Evolutionary conservation across 2,797 vertebrate genomes (phyloP), one percentile per base, ranked within the genome.

Genomic region (Sebastes trivittatus): DNA sequence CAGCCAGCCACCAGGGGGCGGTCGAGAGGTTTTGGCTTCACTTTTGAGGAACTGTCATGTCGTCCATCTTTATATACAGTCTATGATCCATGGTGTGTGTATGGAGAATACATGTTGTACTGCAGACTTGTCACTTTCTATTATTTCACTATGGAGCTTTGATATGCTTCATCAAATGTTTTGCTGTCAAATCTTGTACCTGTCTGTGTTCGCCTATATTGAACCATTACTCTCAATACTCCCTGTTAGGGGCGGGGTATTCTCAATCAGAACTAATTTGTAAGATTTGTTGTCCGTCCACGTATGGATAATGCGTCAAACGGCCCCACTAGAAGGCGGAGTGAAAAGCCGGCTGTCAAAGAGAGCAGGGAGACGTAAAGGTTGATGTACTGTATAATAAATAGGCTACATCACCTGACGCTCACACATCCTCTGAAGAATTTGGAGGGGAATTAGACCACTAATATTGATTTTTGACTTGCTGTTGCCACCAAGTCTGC

Each of bases 381-480:
- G 14, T 55, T 54, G 27, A 77, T 70, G 20, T 42, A 16, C 38
- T 42, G 38, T 66, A 60, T 29, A 22, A 55, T 11, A 68, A 25
- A 36, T 18, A 42, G 38, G 38, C 38, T 42, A 65, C 62, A 73
- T 60, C 72, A 22, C 9, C 64, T 62, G 29, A 65, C 14, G 49
- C 56, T 46, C 72, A 22, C 25, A 46, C 42, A 46, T 18, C 42
- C 42, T 46, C 42, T 16, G 52, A 22, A 71, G 55, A 49, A 36
- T 38, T 34, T 56, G 8, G 62, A 30, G 8, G 22, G 29, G 36
- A 77, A 74, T 65, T 46, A 55, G 22, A 67, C 16, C 52, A 30
- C 11, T 61, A 52, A 32, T 63, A 73, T 83, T 38, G 78, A 78
- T 70, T 52, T 1, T 59, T 59, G 6, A 67, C 18, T 59, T 79